Evolutionary conservation across 2,113 vertebrate genomes (phyloP).

Genomic region (Anhinga rufa): DNA sequence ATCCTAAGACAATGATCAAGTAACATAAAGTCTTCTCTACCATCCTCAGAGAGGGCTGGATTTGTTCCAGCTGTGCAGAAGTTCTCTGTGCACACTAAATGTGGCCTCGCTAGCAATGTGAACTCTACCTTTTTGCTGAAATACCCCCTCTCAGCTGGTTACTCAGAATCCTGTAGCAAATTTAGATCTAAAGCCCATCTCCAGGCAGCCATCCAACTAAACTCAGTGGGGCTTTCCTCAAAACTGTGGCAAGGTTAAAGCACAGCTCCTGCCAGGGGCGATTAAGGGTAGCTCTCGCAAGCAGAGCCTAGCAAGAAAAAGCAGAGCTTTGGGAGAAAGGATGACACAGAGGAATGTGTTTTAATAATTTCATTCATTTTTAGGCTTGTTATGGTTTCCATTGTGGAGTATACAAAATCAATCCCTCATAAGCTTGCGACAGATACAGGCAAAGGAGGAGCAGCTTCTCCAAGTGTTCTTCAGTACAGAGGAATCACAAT

Average conservation of each 20-base stretch:
- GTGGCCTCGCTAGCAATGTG: not conserved
- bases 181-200: not conserved
- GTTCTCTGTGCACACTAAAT: not conserved
- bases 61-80: not conserved
- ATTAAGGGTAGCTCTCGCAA: not conserved
- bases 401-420: not conserved
- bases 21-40: not conserved
- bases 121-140: not conserved
- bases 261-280: not conserved
- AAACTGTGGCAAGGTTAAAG: not conserved
- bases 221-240: not conserved
- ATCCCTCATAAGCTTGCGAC: not conserved
- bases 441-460: not conserved
- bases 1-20: not conserved
- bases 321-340: not conserved
- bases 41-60: not conserved
- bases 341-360: not conserved
- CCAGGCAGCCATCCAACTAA: not conserved
- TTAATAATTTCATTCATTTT: not conserved
- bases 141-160: not conserved
- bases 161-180: not conserved
- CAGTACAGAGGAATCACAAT: not conserved
- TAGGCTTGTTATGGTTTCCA: not conserved
- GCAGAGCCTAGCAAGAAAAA: not conserved
- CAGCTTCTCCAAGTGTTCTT: not conserved